phyloP scores from a whole-genome alignment of 2,113 vertebrate species.

The Tauraco erythrolophus region DNA sequence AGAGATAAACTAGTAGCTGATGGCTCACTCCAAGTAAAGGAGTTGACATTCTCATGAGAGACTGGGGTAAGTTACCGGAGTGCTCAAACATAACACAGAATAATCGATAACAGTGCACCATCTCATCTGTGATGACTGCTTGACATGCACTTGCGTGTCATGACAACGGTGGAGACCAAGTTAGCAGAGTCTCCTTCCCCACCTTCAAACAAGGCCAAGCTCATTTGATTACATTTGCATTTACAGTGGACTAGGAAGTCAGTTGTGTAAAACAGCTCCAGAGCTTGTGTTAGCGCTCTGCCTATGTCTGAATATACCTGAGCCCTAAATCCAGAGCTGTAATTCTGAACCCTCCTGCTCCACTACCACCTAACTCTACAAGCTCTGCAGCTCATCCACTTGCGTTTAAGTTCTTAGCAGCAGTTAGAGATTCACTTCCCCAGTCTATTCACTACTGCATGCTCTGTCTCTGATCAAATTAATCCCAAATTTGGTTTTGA shows the following conservation, averaged over 20 bases:
- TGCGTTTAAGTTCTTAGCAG: not conserved
- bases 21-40: not conserved
- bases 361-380: not conserved
- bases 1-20: not conserved
- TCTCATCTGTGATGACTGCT: not conserved
- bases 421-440: not conserved
- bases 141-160: not conserved
- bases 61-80: not conserved
- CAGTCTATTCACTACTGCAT: not conserved
- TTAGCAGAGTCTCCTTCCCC: not conserved
- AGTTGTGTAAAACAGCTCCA: not conserved
- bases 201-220: not conserved
- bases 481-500: not conserved
- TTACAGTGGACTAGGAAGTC: not conserved
- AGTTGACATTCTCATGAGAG: not conserved
- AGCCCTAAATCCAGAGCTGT: not conserved
- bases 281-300: not conserved
- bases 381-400: not conserved
- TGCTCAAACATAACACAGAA: not conserved
- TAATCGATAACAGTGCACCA: not conserved
- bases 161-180: not conserved
- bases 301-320: not conserved
- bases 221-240: not conserved
- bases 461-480: not conserved
- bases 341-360: not conserved